Evolutionary conservation across 2,113 vertebrate species (phyloP), one percentile per base, ranked within the genome.

Genomic region (Jaculus jaculus): DNA sequence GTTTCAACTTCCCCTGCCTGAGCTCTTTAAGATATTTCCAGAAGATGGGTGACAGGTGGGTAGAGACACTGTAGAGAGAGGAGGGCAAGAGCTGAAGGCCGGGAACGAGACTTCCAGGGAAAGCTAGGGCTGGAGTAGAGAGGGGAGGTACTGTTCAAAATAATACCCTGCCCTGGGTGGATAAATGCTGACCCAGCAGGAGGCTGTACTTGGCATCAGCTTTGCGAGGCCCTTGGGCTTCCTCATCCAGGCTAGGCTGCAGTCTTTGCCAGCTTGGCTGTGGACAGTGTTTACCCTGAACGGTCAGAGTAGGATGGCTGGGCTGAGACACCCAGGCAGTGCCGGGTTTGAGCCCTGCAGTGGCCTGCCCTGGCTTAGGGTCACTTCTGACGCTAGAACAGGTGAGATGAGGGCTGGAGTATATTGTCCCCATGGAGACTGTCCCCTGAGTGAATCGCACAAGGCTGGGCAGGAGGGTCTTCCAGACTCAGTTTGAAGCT

Each of bases 271-370:
- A 3, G 61, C 0, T 4, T 20, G 32, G 63, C 87, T 0, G 2
- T 5, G 28, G 24, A 7, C 0, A 7, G 39, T 5, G 26, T 30
- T 24, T 13, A 15, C 7, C 26, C 17, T 9, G 10, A 17, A 28
- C 61, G 63, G 26, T n/a, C 51, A 30, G 37, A 16, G 12, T 1
- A 2, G 8, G 0, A 0, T 17, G 51, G 7, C 32, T 0, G 0
- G 47, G 30, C 39, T 0, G 1, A 20, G 3, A 2, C 77, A 61
- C 73, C 12, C 20, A 3, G 42, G 5, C 58, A 17, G 20, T 65
- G 54, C 20, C 54, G 18, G 23, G 82, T 2, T 54, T 63, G 73
- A 28, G 69, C 3, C 15, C 86, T 1, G 0, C 0, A 4, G 69
- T 24, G 69, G 69, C 10, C 1, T 10, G 3, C 13, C 9, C 74